These are phyloP conservation scores for Perizoma affinitatum DNA, from an alignment of 2,888 invertebrate species.

Conservation along the genomic window DNA sequence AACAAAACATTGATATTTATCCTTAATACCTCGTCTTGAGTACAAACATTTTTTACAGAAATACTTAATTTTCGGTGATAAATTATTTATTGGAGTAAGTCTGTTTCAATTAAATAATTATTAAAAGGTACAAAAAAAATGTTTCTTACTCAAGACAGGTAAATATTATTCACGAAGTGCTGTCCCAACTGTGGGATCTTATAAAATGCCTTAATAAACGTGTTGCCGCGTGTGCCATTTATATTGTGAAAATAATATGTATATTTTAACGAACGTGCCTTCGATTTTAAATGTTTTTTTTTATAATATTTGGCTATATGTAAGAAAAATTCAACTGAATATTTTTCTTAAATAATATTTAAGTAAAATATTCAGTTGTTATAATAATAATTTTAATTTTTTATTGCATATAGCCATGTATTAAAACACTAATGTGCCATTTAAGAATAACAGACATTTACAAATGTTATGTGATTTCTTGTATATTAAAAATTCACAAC, in stretches of 20 bases:
- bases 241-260: slow-evolving; percentile 17
- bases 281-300: slow-evolving; percentile 21
- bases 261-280: slow-evolving; percentile 33
- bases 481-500: slow-evolving; percentile 28
- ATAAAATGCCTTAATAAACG: slow-evolving; percentile 30
- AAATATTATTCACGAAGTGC: slow-evolving; percentile 43
- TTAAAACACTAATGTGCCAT: slow-evolving; percentile 34
- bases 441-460: slow-evolving; percentile 30
- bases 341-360: neutral
- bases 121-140: slow-evolving; percentile 4
- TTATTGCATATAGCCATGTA: slow-evolving; percentile 29
- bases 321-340: neutral
- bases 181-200: slow-evolving; percentile 32
- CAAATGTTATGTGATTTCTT: slow-evolving; percentile 29
- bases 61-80: slow-evolving; percentile 4
- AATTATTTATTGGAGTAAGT: too few species aligned
- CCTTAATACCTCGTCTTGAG: slow-evolving; percentile 28
- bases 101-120: too few species aligned
- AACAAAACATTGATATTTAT: slow-evolving; percentile 25
- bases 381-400: too few species aligned
- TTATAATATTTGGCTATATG: slow-evolving; percentile 24
- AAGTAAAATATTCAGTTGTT: too few species aligned
- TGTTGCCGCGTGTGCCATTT: slow-evolving; percentile 41
- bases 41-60: slow-evolving; percentile 14
- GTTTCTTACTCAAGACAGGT: slow-evolving; percentile 23